Percentiles rank a stretch among this genome's conserved stretches.
Conservation (phyloP, 1,140 invertebrate species). For the Octopus sinensis region DNA sequence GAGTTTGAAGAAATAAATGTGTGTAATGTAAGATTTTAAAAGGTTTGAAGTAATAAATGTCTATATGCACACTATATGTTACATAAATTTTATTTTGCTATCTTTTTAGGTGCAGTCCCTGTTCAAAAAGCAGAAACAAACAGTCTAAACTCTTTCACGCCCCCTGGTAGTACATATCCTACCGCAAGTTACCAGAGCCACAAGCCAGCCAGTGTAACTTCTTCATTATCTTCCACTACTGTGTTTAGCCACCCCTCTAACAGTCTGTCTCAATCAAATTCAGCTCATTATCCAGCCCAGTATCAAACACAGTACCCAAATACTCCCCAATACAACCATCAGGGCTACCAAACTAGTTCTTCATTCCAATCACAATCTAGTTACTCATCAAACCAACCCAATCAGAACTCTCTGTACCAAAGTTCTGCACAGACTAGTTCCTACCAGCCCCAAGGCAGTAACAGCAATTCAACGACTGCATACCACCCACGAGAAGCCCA, state of each 20-base stretch:
- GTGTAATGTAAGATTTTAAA: too few species aligned
- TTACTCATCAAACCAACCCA: constrained; percentile 33
- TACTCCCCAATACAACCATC: constrained; percentile 34
- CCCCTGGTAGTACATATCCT: constrained; percentile 21
- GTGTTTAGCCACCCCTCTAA: constrained; percentile 27
- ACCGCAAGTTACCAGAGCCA: constrained; percentile 25
- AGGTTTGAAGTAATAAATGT: too few species aligned
- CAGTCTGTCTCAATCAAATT: constrained; percentile 25
- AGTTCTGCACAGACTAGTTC: constrained; percentile 29
- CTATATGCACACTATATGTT: too few species aligned
- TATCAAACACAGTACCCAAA: constrained; percentile 41
- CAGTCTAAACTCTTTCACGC: constrained; percentile 17
- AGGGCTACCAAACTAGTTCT: constrained; percentile 35
- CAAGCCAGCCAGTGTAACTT: constrained; percentile 28
- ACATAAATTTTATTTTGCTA: too few species aligned
- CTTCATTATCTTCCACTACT: constrained; percentile 18
- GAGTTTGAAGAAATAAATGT: too few species aligned
- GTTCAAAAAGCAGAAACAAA: constrained; percentile 8
- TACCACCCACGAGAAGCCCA: constrained; percentile 33
- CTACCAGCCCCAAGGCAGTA: constrained; percentile 32
- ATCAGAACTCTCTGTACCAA: constrained; percentile 29
- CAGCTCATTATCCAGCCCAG: constrained; percentile 29
- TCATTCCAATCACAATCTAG: constrained; percentile 39
- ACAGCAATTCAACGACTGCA: constrained; percentile 26
- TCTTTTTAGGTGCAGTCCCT: constrained; percentile 30